A percentile compares a stretch with the other conserved stretches of the same genome.
Conservation (phyloP, 2,797 vertebrate species). For the Karalla daura region DNA sequence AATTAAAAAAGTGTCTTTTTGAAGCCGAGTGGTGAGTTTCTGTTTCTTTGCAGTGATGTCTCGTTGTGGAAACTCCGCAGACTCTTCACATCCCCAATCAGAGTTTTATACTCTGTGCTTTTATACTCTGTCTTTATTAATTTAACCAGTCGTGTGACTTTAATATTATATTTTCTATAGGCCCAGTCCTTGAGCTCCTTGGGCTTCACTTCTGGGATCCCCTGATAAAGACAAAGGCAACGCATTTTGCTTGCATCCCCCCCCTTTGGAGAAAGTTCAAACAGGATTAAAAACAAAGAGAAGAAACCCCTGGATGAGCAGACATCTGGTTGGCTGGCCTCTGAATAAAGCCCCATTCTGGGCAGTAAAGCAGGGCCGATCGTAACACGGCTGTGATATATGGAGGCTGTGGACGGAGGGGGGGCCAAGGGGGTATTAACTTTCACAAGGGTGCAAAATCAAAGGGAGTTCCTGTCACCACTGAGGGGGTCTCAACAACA, state of each 20-base stretch:
- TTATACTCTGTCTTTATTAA: neutral
- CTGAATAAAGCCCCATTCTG: constrained; percentile 79
- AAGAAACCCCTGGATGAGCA: constrained; percentile 79
- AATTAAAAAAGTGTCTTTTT: constrained; percentile 82
- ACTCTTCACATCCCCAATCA: neutral
- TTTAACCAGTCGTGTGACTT: neutral
- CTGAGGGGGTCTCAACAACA: constrained; percentile 78
- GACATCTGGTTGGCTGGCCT: constrained; percentile 83
- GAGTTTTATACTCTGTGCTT: too few relatives aligned
- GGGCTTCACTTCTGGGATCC: constrained; percentile 21
- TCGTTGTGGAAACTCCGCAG: neutral
- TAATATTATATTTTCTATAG: constrained; percentile 2
- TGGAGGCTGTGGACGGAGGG: constrained; percentile 61
- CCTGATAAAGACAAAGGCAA: constrained; percentile 52
- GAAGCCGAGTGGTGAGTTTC: constrained; percentile 31
- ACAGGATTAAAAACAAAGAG: constrained; percentile 74
- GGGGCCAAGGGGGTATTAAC: constrained; percentile 74
- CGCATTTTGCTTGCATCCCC: constrained; percentile 56
- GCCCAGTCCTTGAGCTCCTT: neutral
- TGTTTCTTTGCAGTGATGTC: neutral
- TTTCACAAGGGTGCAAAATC: constrained; percentile 87
- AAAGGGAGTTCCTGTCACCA: constrained; percentile 85
- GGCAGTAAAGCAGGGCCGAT: constrained; percentile 75
- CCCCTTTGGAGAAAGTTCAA: constrained; percentile 70
- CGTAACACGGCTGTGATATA: constrained; percentile 83